These are phyloP conservation scores for Steinernema khuongi DNA, from an alignment of 1,140 invertebrate genomes.

Conservation along the genomic window DNA sequence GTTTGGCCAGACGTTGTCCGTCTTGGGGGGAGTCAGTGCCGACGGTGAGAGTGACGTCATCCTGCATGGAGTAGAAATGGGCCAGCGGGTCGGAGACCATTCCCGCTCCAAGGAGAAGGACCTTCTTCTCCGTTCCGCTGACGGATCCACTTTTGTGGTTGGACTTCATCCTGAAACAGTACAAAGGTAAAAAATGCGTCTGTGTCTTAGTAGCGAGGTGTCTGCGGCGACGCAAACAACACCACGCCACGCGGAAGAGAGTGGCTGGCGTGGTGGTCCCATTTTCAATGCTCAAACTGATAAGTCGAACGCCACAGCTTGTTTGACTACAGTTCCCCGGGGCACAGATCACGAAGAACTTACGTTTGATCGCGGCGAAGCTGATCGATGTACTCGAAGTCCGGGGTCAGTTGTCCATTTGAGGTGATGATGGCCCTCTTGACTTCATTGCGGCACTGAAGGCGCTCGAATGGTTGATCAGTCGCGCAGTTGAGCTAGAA, in stretches of 20 bases:
- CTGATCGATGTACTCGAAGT: slow-evolving; percentile 89
- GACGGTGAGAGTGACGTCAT: slow-evolving; percentile 72
- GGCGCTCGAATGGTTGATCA: slow-evolving; percentile 50
- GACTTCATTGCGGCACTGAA: slow-evolving; percentile 52
- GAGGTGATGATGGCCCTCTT: slow-evolving; percentile 81
- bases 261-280: too few relatives aligned
- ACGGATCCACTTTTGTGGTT: slow-evolving; percentile 17
- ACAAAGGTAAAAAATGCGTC: too few relatives aligned
- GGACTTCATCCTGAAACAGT: neutral
- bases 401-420: slow-evolving; percentile 82
- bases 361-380: slow-evolving; percentile 67
- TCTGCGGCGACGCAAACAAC: too few relatives aligned
- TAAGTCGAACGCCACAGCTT: neutral
- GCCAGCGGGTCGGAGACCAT: slow-evolving; percentile 85
- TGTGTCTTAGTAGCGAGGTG: too few relatives aligned
- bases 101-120: slow-evolving; percentile 87
- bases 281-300: neutral
- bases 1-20: slow-evolving; percentile 72
- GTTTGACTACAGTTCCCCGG: neutral
- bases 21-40: slow-evolving; percentile 81
- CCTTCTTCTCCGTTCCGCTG: slow-evolving; percentile 60
- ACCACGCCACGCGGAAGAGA: too few relatives aligned
- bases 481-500: slow-evolving; percentile 65
- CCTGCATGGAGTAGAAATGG: slow-evolving; percentile 81
- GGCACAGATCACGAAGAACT: slow-evolving; percentile 25